These are phyloP conservation scores for Ochropleura plecta DNA, from an alignment of 2,888 invertebrate genomes.

Conservation along the genomic window DNA sequence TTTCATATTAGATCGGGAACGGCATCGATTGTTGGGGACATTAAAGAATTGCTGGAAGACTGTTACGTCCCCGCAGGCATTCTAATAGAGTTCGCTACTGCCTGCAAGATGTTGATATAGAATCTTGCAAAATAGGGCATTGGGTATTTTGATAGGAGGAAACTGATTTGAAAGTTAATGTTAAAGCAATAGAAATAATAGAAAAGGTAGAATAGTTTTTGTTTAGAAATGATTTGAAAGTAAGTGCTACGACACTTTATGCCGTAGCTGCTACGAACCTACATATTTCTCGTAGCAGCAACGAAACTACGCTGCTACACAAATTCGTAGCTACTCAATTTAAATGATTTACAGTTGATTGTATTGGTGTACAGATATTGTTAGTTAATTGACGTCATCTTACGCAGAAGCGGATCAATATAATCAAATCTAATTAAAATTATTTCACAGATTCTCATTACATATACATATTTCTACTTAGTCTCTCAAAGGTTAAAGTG, in stretches of 20 bases:
- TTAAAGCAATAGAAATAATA: slow-evolving; percentile 38
- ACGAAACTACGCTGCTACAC: no score
- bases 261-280: slow-evolving; percentile 7
- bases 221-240: background rate
- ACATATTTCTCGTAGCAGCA: background rate
- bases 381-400: background rate
- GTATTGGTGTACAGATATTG: background rate
- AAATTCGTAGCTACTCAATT: background rate
- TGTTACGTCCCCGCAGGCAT: slow-evolving; percentile 85
- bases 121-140: slow-evolving; percentile 59
- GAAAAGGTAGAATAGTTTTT: background rate
- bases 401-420: background rate
- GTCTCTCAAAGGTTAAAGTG: background rate
- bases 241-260: background rate
- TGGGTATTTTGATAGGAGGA: slow-evolving; percentile 26
- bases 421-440: background rate
- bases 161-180: slow-evolving; percentile 41
- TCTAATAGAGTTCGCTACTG: slow-evolving; percentile 80
- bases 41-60: slow-evolving; percentile 83
- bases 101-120: slow-evolving; percentile 61
- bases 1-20: slow-evolving; percentile 77
- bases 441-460: background rate
- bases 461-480: background rate
- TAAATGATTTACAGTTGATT: background rate
- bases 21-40: slow-evolving; percentile 75